phyloP scores from a whole-genome alignment of 92 coral and sea anemone genomes.

The Umimayanthus kanabou region DNA sequence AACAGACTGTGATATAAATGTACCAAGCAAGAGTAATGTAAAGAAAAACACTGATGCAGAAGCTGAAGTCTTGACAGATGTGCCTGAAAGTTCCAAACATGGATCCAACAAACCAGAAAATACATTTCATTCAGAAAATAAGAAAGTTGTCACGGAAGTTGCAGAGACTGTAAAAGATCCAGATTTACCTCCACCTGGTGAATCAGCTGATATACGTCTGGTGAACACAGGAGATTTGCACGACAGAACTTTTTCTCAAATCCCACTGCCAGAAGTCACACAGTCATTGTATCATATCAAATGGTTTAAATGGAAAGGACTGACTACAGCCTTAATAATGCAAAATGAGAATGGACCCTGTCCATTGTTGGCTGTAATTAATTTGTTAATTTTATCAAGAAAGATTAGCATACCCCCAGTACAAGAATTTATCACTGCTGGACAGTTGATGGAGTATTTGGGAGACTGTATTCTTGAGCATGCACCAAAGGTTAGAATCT shows the following conservation, averaged over 20 bases:
- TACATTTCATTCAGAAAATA: not conserved
- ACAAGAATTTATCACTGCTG: slow-evolving; percentile 89
- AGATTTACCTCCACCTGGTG: not conserved
- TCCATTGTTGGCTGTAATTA: slow-evolving; percentile 90
- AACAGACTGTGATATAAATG: not conserved
- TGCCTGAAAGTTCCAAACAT: not conserved
- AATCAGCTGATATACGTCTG: slow-evolving; percentile 13
- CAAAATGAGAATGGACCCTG: slow-evolving; percentile 99
- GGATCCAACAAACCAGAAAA: not conserved
- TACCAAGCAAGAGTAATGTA: not conserved
- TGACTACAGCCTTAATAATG: slow-evolving; percentile 89
- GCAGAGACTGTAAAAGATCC: slow-evolving; percentile 9
- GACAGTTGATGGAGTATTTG: slow-evolving; percentile 94
- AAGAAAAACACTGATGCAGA: not conserved
- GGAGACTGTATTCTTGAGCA: slow-evolving; percentile 90
- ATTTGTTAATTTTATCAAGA: slow-evolving; percentile 80
- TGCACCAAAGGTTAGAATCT: slow-evolving; percentile 82
- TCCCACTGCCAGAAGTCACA: slow-evolving; percentile 34
- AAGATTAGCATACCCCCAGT: slow-evolving; percentile 73
- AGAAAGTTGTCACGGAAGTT: slow-evolving; percentile 3
- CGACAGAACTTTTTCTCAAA: slow-evolving; percentile 16
- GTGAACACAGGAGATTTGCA: not conserved
- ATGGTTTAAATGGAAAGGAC: slow-evolving; percentile 91
- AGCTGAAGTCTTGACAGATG: not conserved
- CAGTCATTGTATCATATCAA: slow-evolving; percentile 88